A percentile compares a stretch with the other conserved stretches of the same genome.
These are phyloP conservation scores for Polietes domitor DNA, from an alignment of 2,888 invertebrate genomes.

Conservation along the genomic window DNA sequence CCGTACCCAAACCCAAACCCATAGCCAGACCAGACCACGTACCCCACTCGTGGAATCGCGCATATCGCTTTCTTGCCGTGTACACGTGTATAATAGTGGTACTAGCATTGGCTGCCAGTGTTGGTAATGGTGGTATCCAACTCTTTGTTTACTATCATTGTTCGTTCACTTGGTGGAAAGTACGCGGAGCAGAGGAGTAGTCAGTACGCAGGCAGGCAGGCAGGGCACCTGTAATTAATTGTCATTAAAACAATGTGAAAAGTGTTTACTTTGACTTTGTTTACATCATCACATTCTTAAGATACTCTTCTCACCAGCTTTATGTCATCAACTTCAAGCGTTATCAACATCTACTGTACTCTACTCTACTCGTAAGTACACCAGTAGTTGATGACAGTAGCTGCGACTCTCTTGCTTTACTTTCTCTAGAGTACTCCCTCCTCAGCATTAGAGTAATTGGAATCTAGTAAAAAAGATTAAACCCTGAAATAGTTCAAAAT, in stretches of 20 bases:
- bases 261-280: constrained; percentile 49
- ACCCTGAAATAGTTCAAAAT: no score
- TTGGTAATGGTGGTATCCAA: neutral
- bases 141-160: constrained; percentile 6
- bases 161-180: neutral
- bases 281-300: constrained; percentile 59
- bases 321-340: constrained; percentile 50
- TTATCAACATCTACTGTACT: no score
- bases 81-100: neutral
- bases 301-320: constrained; percentile 30
- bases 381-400: no score
- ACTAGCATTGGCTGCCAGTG: no score
- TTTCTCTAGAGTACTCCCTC: no score
- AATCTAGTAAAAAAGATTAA: no score
- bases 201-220: neutral
- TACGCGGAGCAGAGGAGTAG: no score
- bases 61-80: neutral
- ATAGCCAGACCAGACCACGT: neutral
- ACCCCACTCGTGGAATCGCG: neutral
- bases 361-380: no score
- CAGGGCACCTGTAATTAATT: constrained; percentile 43
- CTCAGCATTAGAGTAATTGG: no score
- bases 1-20: neutral
- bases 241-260: constrained; percentile 58
- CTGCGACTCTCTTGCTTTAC: no score